Evolutionary conservation across 2,888 invertebrate species (phyloP).

Genomic region (Cepaea hortensis): DNA sequence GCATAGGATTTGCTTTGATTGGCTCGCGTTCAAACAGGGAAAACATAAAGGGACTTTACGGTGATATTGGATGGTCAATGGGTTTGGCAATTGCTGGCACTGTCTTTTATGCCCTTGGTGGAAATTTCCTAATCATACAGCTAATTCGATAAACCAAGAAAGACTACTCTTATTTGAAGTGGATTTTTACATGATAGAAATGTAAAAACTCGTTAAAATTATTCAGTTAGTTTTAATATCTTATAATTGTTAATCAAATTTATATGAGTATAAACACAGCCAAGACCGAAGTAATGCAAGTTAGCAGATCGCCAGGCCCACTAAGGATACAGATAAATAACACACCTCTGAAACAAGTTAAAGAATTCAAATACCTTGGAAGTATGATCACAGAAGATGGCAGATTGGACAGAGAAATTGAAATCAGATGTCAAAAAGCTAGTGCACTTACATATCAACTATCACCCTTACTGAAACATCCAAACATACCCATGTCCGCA

Average conservation of each 20-base stretch:
- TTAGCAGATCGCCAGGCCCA: too few relatives aligned
- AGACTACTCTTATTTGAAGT: neutral
- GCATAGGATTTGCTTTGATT: conserved; percentile 45
- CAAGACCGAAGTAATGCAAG: too few relatives aligned
- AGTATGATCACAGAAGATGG: too few relatives aligned
- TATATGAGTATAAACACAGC: too few relatives aligned
- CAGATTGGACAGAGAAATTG: too few relatives aligned
- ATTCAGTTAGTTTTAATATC: neutral
- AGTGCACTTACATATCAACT: too few relatives aligned
- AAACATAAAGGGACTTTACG: conserved; percentile 32
- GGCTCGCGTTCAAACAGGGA: conserved; percentile 18
- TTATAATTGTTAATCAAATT: neutral
- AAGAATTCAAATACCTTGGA: too few relatives aligned
- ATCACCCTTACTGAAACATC: too few relatives aligned
- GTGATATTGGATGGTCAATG: conserved; percentile 68
- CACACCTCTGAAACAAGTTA: too few relatives aligned
- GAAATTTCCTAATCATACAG: conserved; percentile 62
- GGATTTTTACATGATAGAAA: neutral
- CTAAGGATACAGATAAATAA: too few relatives aligned
- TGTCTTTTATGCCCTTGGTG: conserved; percentile 61
- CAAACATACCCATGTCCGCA: too few relatives aligned
- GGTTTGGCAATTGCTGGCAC: conserved; percentile 67
- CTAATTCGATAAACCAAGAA: conserved; percentile 30
- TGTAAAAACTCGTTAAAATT: neutral
- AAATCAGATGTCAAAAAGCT: too few relatives aligned